A percentile compares a stretch with the other conserved stretches of the same genome.
Evolutionary conservation across 2,113 vertebrate species (phyloP).

Genomic region (Takifugu flavidus): DNA sequence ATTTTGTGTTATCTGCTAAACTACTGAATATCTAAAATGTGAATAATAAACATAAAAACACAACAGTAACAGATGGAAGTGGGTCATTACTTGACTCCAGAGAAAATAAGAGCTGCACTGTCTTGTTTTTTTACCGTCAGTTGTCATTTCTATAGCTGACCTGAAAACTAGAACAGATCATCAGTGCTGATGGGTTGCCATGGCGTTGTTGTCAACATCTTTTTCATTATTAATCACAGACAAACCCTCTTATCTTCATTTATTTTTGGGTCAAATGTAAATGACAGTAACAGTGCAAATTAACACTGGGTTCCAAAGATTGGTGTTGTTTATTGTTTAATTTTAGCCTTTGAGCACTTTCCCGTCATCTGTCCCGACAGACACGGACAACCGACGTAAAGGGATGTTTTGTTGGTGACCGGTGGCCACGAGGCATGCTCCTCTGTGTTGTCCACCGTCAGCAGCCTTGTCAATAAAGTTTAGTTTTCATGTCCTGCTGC

Average conservation of each 20-base stretch:
- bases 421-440: conserved; percentile 42
- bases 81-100: conserved; percentile 64
- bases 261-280: conserved; percentile 57
- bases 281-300: conserved; percentile 54
- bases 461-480: conserved; percentile 78
- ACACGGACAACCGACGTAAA: background rate
- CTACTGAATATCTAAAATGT: conserved; percentile 36
- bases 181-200: conserved; percentile 39
- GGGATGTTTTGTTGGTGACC: conserved; percentile 6
- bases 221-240: conserved; percentile 55
- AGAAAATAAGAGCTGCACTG: conserved; percentile 46
- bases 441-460: conserved; percentile 57
- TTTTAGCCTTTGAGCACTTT: background rate
- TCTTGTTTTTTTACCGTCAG: conserved; percentile 36
- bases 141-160: conserved; percentile 62
- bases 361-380: conserved; percentile 4
- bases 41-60: conserved; percentile 50
- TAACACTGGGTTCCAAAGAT: conserved; percentile 29
- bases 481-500: conserved; percentile 62
- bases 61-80: conserved; percentile 44
- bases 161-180: conserved; percentile 58
- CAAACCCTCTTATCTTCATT: conserved; percentile 30
- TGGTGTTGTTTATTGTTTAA: conserved; percentile 9
- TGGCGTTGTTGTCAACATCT: conserved; percentile 46
- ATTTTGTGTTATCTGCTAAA: conserved; percentile 32